These are phyloP conservation scores for Bombus sibiricus DNA, from an alignment of 1,140 invertebrate species.

Conservation along the genomic window DNA sequence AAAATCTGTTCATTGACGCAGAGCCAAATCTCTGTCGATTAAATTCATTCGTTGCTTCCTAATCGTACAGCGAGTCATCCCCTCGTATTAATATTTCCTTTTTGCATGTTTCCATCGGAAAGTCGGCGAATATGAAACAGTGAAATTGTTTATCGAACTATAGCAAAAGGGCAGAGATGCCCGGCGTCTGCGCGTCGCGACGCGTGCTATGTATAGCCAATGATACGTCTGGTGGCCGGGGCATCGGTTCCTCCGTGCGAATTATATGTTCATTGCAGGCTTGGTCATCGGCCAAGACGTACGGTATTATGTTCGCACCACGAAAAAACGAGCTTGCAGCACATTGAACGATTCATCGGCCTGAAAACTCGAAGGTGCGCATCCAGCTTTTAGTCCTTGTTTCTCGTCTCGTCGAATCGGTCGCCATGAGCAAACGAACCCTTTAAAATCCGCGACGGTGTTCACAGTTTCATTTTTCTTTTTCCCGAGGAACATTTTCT, in stretches of 20 bases:
- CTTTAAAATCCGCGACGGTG: not conserved
- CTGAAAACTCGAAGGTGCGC: not conserved
- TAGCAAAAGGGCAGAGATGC: conserved; percentile 42
- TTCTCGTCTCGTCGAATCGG: not conserved
- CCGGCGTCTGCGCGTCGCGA: conserved; percentile 68
- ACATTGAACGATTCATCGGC: not conserved
- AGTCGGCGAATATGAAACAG: not conserved
- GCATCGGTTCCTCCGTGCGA: conserved; percentile 70
- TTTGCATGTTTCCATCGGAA: not conserved
- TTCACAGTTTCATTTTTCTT: not conserved
- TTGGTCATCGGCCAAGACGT: conserved; percentile 65
- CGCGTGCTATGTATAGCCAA: conserved; percentile 68
- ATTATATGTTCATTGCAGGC: conserved; percentile 69
- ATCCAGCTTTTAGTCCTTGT: not conserved
- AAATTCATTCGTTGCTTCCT: not conserved
- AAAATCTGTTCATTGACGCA: not conserved
- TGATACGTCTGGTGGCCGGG: conserved; percentile 54
- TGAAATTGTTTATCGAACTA: conserved; percentile 43
- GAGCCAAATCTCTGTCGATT: not conserved
- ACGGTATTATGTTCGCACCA: conserved; percentile 35
- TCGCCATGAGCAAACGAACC: too few species aligned
- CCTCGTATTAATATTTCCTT: not conserved
- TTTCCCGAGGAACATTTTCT: not conserved
- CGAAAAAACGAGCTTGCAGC: not conserved
- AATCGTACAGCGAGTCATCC: not conserved